These are phyloP conservation scores for Phrynocephalus vlangalii DNA, from an alignment of 2,797 vertebrate genomes.

Conservation along the genomic window DNA sequence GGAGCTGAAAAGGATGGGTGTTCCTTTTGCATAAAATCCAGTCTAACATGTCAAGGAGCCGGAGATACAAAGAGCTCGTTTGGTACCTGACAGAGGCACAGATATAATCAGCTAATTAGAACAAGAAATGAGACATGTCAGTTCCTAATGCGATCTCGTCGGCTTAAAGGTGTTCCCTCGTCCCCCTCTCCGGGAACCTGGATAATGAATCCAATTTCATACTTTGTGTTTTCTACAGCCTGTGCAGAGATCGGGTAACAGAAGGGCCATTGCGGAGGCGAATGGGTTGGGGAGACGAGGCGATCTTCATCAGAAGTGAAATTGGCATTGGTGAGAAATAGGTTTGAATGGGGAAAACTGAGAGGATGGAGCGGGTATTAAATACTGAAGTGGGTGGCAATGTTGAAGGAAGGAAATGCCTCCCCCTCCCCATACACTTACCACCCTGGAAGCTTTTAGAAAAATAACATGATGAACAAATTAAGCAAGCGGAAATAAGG, in stretches of 20 bases:
- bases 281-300: not conserved
- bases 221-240: slow-evolving; percentile 59
- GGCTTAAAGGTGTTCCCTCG: slow-evolving; percentile 43
- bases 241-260: slow-evolving; percentile 58
- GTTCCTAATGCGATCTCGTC: slow-evolving; percentile 61
- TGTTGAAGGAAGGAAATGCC: too few relatives aligned
- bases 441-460: too few relatives aligned
- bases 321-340: slow-evolving; percentile 48
- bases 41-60: not conserved
- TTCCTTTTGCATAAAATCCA: slow-evolving; percentile 14
- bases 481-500: too few relatives aligned
- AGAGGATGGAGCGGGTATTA: not conserved
- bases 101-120: slow-evolving; percentile 63
- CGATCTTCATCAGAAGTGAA: slow-evolving; percentile 57
- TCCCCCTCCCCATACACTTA: too few relatives aligned
- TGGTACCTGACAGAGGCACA: slow-evolving; percentile 32
- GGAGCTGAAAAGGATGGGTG: not conserved
- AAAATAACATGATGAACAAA: too few relatives aligned
- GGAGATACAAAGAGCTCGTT: not conserved
- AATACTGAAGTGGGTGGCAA: too few relatives aligned
- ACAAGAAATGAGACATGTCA: slow-evolving; percentile 33
- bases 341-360: slow-evolving; percentile 11
- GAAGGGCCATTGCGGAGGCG: slow-evolving; percentile 56
- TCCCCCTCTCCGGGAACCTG: slow-evolving; percentile 50
- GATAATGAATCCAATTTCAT: slow-evolving; percentile 72